These are phyloP conservation scores for Bergia puertoricense DNA, from an alignment of 92 coral and sea anemone species.

Conservation along the genomic window DNA sequence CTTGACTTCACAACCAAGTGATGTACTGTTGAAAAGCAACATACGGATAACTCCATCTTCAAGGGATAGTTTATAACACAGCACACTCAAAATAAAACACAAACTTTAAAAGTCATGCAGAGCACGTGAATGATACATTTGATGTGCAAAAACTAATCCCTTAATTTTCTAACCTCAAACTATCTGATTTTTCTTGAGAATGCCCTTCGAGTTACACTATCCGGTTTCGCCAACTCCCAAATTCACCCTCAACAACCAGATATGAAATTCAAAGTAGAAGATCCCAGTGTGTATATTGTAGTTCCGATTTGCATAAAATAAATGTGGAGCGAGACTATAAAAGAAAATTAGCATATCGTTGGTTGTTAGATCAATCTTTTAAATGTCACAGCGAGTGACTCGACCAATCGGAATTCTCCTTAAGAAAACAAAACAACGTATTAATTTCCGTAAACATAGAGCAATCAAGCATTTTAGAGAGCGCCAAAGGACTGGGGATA, in stretches of 20 bases:
- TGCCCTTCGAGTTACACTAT: not conserved
- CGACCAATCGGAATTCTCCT: slow-evolving; percentile 38
- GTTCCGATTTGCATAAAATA: slow-evolving; percentile 39
- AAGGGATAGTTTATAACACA: not conserved
- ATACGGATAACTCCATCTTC: not conserved
- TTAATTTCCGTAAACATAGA: not conserved
- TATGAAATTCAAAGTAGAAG: slow-evolving; percentile 25
- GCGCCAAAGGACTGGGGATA: not conserved
- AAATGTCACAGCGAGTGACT: slow-evolving; percentile 9
- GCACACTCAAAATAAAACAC: not conserved
- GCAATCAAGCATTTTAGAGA: not conserved
- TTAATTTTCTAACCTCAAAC: slow-evolving; percentile 15
- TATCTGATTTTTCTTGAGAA: not conserved
- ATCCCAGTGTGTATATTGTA: not conserved
- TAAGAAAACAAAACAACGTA: slow-evolving; percentile 19
- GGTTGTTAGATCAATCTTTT: slow-evolving; percentile 36
- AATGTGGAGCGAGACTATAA: not conserved
- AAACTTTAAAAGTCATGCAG: slow-evolving; percentile 11
- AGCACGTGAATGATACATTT: not conserved
- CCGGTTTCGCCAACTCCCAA: slow-evolving; percentile 35
- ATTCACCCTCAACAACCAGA: not conserved
- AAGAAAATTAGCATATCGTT: slow-evolving; percentile 31
- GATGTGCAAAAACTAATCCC: not conserved
- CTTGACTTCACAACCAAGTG: not conserved
- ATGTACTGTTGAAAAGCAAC: not conserved